These are phyloP conservation scores for Bubo blakistoni DNA, from an alignment of 2,113 vertebrate genomes.

Conservation along the genomic window DNA sequence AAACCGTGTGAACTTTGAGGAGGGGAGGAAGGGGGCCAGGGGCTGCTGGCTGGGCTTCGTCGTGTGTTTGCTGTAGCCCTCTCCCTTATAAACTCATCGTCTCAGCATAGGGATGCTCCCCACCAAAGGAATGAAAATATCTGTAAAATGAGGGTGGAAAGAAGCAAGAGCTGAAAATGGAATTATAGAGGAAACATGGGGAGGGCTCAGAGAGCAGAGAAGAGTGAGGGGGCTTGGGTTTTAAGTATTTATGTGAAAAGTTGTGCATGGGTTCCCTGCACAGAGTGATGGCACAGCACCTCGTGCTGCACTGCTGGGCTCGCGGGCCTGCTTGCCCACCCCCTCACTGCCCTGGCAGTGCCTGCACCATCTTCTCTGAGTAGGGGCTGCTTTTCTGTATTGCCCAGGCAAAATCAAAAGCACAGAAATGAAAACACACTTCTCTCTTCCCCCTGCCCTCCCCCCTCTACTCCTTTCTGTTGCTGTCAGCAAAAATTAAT, in stretches of 20 bases:
- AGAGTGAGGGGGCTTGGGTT: background rate
- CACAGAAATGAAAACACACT: background rate
- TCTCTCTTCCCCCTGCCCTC: background rate
- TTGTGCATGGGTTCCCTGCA: background rate
- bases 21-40: background rate
- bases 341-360: background rate
- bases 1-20: constrained; percentile 19
- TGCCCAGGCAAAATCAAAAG: background rate
- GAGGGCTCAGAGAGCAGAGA: background rate
- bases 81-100: background rate
- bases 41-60: background rate
- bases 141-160: background rate
- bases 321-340: rapidly evolving
- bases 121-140: background rate
- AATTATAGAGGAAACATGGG: background rate
- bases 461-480: background rate
- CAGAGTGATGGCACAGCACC: rapidly evolving
- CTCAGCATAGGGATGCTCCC: background rate
- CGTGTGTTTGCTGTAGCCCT: background rate
- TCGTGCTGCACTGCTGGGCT: background rate
- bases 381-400: background rate
- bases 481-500: background rate
- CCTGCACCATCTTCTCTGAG: background rate
- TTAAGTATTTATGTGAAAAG: background rate
- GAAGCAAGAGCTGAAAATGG: background rate